A percentile compares a stretch with the other conserved stretches of the same genome.
These are phyloP conservation scores for Atherinosoma microstoma DNA, from an alignment of 2,797 vertebrate genomes.

Conservation along the genomic window DNA sequence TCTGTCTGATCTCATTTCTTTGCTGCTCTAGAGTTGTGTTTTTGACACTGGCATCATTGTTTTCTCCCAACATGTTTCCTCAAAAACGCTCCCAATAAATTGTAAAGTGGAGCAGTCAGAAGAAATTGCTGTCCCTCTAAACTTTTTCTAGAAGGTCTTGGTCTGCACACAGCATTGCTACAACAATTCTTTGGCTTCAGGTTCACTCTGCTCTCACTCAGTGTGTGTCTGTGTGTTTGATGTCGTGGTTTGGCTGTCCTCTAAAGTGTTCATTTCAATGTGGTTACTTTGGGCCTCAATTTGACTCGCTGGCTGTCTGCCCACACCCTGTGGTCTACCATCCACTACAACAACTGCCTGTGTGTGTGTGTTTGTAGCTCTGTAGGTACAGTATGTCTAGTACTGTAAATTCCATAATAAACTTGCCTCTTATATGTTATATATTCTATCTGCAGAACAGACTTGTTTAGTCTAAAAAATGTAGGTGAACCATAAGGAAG, in stretches of 20 bases:
- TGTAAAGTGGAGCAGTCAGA: conserved; percentile 50
- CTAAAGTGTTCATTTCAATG: conserved; percentile 88
- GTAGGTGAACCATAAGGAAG: conserved; percentile 48
- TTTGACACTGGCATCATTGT: conserved; percentile 22
- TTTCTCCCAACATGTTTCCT: conserved; percentile 56
- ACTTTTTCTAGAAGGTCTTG: conserved; percentile 47
- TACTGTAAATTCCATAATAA: conserved; percentile 56
- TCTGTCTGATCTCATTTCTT: conserved; percentile 20
- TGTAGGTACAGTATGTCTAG: conserved; percentile 37
- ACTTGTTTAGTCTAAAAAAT: conserved; percentile 66
- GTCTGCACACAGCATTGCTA: conserved; percentile 63
- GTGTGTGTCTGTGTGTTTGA: conserved; percentile 77
- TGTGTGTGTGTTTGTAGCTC: conserved; percentile 33
- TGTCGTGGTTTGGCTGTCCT: conserved; percentile 91
- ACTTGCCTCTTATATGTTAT: conserved; percentile 41
- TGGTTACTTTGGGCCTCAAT: conserved; percentile 83
- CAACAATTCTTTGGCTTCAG: conserved; percentile 65
- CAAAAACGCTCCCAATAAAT: conserved; percentile 60
- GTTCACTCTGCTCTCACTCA: conserved; percentile 68
- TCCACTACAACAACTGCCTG: conserved; percentile 69
- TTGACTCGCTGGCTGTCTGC: conserved; percentile 87
- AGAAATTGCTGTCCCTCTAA: conserved; percentile 47
- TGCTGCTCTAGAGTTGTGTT: conserved; percentile 40
- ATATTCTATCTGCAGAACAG: conserved; percentile 39
- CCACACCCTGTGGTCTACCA: conserved; percentile 86